Conservation (phyloP, 1,140 invertebrate species). For the Scaptomyza pallida region DNA sequence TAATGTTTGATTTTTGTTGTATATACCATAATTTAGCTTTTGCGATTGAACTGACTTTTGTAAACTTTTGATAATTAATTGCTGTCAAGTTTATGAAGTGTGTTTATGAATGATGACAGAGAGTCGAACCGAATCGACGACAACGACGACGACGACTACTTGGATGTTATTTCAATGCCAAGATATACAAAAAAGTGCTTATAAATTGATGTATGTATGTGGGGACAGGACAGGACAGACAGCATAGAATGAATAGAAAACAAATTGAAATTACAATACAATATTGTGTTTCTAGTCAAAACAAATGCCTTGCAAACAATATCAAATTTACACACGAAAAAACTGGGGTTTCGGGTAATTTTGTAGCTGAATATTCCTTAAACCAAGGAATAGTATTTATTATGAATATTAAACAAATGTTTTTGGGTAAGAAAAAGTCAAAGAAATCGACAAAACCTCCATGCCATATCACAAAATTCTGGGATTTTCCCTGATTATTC, state of each 20-base stretch:
- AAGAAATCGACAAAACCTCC: too few species aligned
- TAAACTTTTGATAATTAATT: conserved; percentile 34
- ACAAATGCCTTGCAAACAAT: conserved; percentile 20
- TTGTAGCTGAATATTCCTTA: too few species aligned
- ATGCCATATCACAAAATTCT: too few species aligned
- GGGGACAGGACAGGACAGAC: too few species aligned
- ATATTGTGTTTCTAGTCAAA: conserved; percentile 7
- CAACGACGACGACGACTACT: conserved; percentile 30
- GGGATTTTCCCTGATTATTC: too few species aligned
- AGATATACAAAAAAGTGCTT: too few species aligned
- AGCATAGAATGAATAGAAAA: conserved; percentile 6
- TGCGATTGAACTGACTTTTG: conserved; percentile 22
- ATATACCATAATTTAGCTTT: conserved; percentile 44
- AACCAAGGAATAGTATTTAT: too few species aligned
- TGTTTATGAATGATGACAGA: conserved; percentile 30
- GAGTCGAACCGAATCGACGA: too few species aligned
- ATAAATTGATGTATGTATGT: too few species aligned
- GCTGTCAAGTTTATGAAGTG: conserved; percentile 41
- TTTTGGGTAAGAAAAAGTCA: too few species aligned
- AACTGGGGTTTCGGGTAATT: too few species aligned
- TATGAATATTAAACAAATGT: too few species aligned
- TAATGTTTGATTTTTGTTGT: not conserved
- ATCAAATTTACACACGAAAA: conserved; percentile 9
- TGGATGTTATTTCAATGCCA: conserved; percentile 39
- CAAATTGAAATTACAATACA: conserved; percentile 38